Evolutionary conservation across 2,113 vertebrate genomes (phyloP).

Genomic region (Puntigrus tetrazona): DNA sequence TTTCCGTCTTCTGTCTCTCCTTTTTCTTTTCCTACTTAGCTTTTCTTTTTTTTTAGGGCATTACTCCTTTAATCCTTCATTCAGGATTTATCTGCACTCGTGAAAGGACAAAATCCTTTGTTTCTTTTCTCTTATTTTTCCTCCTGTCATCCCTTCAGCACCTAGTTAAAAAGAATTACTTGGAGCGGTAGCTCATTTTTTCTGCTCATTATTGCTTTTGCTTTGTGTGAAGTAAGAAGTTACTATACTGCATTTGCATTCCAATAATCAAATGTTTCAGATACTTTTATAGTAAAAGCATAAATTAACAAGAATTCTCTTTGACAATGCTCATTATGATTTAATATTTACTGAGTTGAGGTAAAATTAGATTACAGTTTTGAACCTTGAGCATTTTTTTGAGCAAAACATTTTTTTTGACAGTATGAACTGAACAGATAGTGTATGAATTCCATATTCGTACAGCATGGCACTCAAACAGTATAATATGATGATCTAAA

Average conservation of each 20-base stretch:
- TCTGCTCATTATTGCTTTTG: conserved; percentile 5
- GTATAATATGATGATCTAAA: not conserved
- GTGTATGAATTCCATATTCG: not conserved
- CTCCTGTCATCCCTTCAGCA: not conserved
- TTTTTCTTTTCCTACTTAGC: not conserved
- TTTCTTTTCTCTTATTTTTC: conserved; percentile 28
- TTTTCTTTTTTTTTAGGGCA: conserved; percentile 17
- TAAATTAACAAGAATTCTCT: not conserved
- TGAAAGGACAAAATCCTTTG: conserved; percentile 10
- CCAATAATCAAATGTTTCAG: not conserved
- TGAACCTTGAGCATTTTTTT: not conserved
- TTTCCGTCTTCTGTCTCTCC: conserved; percentile 6
- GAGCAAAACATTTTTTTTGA: not conserved
- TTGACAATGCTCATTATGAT: not conserved
- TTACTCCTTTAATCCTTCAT: conserved; percentile 29
- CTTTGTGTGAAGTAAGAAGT: not conserved
- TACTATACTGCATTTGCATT: not conserved
- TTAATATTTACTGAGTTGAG: not conserved
- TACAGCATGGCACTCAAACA: not conserved
- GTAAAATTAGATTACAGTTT: not conserved
- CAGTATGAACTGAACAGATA: not conserved
- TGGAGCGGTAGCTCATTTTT: not conserved
- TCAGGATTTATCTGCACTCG: conserved; percentile 26
- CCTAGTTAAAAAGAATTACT: conserved; percentile 15
- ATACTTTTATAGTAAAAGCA: not conserved